These are phyloP conservation scores for Ophraella communa DNA, from an alignment of 2,888 invertebrate genomes.

Conservation along the genomic window DNA sequence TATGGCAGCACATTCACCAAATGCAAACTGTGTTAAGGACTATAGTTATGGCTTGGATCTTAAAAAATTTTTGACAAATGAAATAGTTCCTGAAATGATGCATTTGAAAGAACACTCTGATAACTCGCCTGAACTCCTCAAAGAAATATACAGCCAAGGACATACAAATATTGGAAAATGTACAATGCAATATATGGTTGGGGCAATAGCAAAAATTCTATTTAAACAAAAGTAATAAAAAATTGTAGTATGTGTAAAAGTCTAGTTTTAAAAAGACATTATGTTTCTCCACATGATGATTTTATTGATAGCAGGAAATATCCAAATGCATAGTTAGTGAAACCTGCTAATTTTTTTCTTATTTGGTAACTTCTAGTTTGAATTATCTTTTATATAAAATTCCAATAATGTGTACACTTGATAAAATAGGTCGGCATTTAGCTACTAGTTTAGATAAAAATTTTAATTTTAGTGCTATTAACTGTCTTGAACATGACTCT, in stretches of 20 bases:
- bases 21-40: background rate
- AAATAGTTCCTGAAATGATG: background rate
- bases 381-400: background rate
- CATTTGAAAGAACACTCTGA: background rate
- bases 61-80: background rate
- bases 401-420: background rate
- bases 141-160: background rate
- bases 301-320: background rate
- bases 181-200: background rate
- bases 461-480: background rate
- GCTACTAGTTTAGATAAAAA: background rate
- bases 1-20: background rate
- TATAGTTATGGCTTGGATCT: background rate
- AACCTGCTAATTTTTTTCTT: background rate
- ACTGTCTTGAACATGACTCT: background rate
- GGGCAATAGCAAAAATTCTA: background rate
- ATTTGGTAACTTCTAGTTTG: background rate
- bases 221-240: background rate
- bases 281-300: background rate
- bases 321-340: background rate
- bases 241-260: background rate
- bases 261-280: background rate
- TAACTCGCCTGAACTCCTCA: background rate
- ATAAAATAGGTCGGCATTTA: background rate
- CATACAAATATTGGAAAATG: background rate